phyloP scores from a whole-genome alignment of 2,888 invertebrate genomes.

The Melipona beecheii region DNA sequence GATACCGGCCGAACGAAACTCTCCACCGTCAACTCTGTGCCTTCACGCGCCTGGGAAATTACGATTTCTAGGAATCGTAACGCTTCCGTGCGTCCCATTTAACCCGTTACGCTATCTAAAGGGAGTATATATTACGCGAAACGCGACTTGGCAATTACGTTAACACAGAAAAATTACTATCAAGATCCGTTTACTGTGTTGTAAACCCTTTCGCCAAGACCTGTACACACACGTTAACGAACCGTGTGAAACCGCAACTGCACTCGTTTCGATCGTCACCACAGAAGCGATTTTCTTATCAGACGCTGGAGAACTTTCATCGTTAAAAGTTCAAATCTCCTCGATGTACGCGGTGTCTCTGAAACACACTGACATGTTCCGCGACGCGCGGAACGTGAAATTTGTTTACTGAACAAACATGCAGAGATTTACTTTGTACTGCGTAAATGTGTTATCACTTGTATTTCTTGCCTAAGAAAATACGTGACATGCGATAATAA shows the following conservation, averaged over 20 bases:
- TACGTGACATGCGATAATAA: too few species aligned
- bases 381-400: too few species aligned
- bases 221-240: not conserved
- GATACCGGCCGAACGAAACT: constrained; percentile 5
- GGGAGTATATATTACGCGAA: not conserved
- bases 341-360: not conserved
- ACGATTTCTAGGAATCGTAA: constrained; percentile 22
- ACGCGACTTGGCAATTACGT: not conserved
- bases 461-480: too few species aligned
- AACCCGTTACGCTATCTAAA: not conserved
- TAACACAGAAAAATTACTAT: constrained; percentile 24
- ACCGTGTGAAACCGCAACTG: not conserved
- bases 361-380: not conserved
- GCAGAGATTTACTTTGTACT: not conserved
- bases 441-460: not conserved
- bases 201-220: not conserved
- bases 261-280: not conserved
- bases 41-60: not conserved
- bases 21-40: not conserved
- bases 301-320: not conserved
- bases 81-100: not conserved
- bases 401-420: not conserved
- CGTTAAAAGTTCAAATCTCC: not conserved
- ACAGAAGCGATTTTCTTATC: not conserved
- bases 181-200: constrained; percentile 6